Evolutionary conservation across 92 coral and sea anemone species (phyloP).

Genomic region (Siderastrea radians): DNA sequence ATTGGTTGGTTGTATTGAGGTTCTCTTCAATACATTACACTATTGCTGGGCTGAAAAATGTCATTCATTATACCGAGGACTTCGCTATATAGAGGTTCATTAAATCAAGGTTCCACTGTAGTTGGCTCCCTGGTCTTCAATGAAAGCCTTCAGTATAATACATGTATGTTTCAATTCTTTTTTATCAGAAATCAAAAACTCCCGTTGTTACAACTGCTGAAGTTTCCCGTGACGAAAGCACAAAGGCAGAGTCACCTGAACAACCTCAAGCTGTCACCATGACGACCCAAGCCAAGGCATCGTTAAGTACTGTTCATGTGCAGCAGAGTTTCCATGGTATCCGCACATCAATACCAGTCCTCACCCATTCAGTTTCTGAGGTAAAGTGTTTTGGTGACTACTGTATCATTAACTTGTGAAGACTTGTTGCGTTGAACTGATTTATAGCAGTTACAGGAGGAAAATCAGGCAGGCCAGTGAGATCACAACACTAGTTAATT

Average conservation of each 20-base stretch:
- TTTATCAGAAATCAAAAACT: constrained; percentile 38
- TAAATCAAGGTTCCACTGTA: background rate
- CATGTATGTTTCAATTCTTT: background rate
- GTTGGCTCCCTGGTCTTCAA: too few species aligned
- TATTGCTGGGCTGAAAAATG: too few species aligned
- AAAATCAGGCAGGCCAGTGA: too few species aligned
- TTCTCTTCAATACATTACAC: too few species aligned
- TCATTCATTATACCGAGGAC: too few species aligned
- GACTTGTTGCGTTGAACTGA: too few species aligned
- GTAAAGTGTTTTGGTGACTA: constrained; percentile 25
- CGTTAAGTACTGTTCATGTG: constrained; percentile 90
- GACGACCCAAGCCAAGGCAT: constrained; percentile 76
- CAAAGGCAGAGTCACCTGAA: constrained; percentile 82
- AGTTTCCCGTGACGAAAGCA: constrained; percentile 90
- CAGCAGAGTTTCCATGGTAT: constrained; percentile 78
- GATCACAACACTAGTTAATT: background rate
- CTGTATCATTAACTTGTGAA: too few species aligned
- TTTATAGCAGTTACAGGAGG: too few species aligned
- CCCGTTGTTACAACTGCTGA: constrained; percentile 92
- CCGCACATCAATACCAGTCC: constrained; percentile 74
- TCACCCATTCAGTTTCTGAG: constrained; percentile 87
- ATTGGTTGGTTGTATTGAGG: background rate
- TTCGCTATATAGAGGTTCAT: too few species aligned
- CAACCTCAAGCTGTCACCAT: constrained; percentile 90
- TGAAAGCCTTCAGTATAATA: background rate